A percentile compares a stretch with the other conserved stretches of the same genome.
These are phyloP conservation scores for Ciconia stormi DNA, from an alignment of 2,113 vertebrate genomes.

Conservation along the genomic window DNA sequence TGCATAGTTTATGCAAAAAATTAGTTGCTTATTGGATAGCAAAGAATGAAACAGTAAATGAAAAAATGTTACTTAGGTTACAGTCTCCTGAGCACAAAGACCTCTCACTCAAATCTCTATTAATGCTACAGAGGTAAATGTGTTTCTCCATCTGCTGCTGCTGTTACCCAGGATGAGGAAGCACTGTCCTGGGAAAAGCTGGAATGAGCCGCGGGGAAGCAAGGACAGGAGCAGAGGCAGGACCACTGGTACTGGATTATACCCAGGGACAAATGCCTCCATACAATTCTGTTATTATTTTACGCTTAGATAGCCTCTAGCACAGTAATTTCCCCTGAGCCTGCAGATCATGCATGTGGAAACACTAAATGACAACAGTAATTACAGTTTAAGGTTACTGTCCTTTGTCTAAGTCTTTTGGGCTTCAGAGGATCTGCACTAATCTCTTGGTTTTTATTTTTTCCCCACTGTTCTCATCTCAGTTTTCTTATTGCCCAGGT, in stretches of 20 bases:
- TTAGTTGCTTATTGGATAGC: neutral
- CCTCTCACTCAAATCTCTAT: neutral
- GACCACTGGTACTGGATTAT: neutral
- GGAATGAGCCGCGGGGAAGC: neutral
- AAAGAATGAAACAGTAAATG: neutral
- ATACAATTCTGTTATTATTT: neutral
- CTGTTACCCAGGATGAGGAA: neutral
- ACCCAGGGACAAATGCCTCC: neutral
- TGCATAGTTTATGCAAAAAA: neutral
- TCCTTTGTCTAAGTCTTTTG: neutral
- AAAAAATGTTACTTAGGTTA: neutral
- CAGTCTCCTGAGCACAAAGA: neutral
- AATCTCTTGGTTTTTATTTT: constrained; percentile 28
- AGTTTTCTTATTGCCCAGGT: constrained; percentile 24
- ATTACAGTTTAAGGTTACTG: constrained; percentile 42
- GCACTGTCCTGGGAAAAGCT: neutral
- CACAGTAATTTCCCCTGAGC: neutral
- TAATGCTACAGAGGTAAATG: neutral
- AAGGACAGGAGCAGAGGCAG: neutral
- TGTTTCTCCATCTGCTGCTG: neutral
- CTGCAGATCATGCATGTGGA: neutral
- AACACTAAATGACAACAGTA: constrained; percentile 28
- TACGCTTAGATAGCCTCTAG: neutral
- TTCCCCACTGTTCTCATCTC: neutral
- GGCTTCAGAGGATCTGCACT: constrained; percentile 18